These are phyloP conservation scores for Xenopus tropicalis DNA, from an alignment of 2,113 vertebrate genomes.

Conservation along the genomic window DNA sequence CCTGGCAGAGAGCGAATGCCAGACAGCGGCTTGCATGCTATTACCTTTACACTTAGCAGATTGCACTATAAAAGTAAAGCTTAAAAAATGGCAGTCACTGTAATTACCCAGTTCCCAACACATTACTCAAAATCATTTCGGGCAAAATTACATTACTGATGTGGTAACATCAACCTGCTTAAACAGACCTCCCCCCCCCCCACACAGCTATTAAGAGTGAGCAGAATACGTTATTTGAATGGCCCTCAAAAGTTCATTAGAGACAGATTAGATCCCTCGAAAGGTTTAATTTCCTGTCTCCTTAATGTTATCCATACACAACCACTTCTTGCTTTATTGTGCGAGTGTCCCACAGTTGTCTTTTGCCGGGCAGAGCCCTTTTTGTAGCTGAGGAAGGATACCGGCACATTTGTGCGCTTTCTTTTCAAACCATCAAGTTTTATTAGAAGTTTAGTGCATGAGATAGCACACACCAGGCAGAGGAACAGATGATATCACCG, in stretches of 20 bases:
- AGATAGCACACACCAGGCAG: neutral
- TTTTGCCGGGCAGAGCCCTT: neutral
- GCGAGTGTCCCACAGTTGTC: neutral
- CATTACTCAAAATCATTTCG: conserved; percentile 17
- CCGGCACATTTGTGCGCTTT: neutral
- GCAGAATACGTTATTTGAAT: neutral
- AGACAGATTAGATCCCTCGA: neutral
- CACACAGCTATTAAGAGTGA: neutral
- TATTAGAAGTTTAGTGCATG: neutral
- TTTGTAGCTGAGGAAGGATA: neutral
- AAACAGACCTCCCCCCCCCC: neutral
- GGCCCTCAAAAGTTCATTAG: neutral
- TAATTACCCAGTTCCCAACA: conserved; percentile 11
- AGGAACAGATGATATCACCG: neutral
- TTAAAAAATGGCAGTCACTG: neutral
- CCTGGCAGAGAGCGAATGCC: no score
- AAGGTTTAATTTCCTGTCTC: conserved; percentile 3
- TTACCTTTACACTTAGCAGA: neutral
- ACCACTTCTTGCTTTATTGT: neutral
- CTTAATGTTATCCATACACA: neutral
- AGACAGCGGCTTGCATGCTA: no score
- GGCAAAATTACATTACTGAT: neutral
- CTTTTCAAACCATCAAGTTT: conserved; percentile 1
- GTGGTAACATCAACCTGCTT: neutral
- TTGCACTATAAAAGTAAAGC: neutral